Conservation (phyloP, 2,888 invertebrate genomes). For the Gandaritis pyraliata region DNA sequence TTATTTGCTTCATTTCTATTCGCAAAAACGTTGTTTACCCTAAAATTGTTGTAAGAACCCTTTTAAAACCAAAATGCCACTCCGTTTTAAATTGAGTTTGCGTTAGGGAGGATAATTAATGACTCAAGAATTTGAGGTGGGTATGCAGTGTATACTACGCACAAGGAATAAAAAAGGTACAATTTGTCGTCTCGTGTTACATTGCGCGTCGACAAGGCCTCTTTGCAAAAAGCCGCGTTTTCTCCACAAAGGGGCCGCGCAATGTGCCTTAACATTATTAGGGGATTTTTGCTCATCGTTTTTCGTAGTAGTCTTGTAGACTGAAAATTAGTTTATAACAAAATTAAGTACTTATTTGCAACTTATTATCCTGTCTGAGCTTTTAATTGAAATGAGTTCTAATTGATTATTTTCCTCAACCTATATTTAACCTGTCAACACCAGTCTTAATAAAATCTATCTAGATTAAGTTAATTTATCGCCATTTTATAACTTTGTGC, state of each 20-base stretch:
- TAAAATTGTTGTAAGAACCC: background rate
- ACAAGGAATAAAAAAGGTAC: conserved; percentile 4
- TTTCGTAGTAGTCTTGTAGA: too few relatives aligned
- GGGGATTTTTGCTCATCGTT: too few relatives aligned
- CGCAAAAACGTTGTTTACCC: background rate
- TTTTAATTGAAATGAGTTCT: conserved; percentile 1
- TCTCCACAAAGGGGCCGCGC: too few relatives aligned
- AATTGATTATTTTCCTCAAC: background rate
- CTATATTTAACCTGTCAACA: background rate
- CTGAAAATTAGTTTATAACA: conserved; percentile 29
- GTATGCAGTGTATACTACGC: background rate
- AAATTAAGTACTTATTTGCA: background rate
- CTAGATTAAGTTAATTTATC: too few relatives aligned
- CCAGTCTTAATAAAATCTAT: too few relatives aligned
- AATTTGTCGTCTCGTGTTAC: too few relatives aligned
- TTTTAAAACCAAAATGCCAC: conserved; percentile 16
- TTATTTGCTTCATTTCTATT: too few relatives aligned
- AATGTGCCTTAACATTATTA: too few relatives aligned
- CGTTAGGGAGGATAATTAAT: conserved; percentile 61
- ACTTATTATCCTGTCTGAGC: background rate
- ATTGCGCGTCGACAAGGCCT: too few relatives aligned
- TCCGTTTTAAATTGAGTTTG: conserved; percentile 55
- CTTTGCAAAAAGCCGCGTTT: too few relatives aligned
- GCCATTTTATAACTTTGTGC: too few relatives aligned
- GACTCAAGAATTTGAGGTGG: conserved; percentile 40